Evolutionary conservation across 2,113 vertebrate genomes (phyloP), one percentile per base, ranked within the genome.

Genomic region (Datnioides undecimradiatus): DNA sequence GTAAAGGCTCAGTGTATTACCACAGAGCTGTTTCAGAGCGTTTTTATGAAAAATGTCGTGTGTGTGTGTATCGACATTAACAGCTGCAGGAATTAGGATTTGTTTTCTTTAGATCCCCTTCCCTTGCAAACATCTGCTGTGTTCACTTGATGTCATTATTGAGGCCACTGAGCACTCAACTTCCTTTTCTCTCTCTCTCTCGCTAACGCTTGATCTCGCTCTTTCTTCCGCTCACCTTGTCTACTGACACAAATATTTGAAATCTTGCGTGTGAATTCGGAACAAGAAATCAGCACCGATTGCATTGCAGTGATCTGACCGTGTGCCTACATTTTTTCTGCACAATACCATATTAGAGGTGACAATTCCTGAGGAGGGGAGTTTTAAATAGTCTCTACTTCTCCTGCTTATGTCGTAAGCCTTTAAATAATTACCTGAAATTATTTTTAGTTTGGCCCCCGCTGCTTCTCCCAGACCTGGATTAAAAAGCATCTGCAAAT

Each of bases 381-480:
- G 76, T 86, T 91, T 92, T 77, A 90, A 91, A 91, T 87, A 88
- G 84, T 79, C 74, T 76, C 64, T 23, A 7, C 72, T 74, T 78
- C 52, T 54, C 58, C 55, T 36, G 54, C 73, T 81, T 80, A 80
- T 59, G 58, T 67, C 27, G 14, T 71, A 48, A 70, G 80, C 64
- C 76, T 87, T 89, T 87, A 79, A 88, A 91, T 85, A 82, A 87
- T 91, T 80, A 88, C 69, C 76, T 81, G 6, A 70, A 84, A 79
- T 89, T 91, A 93, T 92, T 90, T 93, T 90, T 90, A 92, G 90
- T 81, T 82, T 87, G 66, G 33, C 79, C 55, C 71, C 69, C 33
- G 66, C 86, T 86, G 84, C 78, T 77, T 83, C 49, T 31, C 41
- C 23, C 79, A 88, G 78, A 88, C 83, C 81, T 81, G 79, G 67